phyloP scores from a whole-genome alignment of 2,797 vertebrate genomes.

The Ficedula albicollis region DNA sequence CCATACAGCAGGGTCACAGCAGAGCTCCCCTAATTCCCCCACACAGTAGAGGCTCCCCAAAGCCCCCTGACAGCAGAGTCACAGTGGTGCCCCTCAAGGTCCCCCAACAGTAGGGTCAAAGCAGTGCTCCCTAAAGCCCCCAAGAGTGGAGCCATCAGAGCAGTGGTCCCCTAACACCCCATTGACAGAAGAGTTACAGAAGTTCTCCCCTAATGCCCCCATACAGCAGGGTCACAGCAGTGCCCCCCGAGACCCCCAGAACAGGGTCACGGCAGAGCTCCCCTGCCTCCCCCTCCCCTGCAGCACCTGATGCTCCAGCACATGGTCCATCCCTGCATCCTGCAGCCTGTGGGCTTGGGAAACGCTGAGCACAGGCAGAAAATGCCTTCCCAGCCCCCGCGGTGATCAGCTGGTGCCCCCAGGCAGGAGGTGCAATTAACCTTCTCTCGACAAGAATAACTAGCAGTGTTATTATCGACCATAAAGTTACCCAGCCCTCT shows the following conservation, averaged over 20 bases:
- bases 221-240: neutral
- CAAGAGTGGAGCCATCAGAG: too few species aligned
- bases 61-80: neutral
- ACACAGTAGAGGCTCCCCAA: too few species aligned
- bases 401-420: slow-evolving; percentile 51
- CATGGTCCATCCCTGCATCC: neutral
- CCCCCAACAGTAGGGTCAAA: neutral
- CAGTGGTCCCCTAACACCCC: rapidly evolving
- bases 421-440: slow-evolving; percentile 70
- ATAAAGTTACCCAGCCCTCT: neutral
- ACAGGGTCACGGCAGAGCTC: neutral
- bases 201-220: neutral
- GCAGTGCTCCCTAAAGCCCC: too few species aligned
- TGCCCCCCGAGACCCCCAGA: too few species aligned
- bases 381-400: slow-evolving; percentile 38
- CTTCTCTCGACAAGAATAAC: slow-evolving; percentile 65
- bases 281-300: neutral
- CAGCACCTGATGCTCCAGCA: slow-evolving; percentile 28
- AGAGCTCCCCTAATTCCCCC: neutral
- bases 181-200: too few species aligned
- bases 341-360: neutral
- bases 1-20: rapidly evolving
- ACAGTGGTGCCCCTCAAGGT: neutral
- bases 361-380: neutral
- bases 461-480: slow-evolving; percentile 52